Conservation (phyloP, 2,888 invertebrate species). For the Tetheella fluctuosa region DNA sequence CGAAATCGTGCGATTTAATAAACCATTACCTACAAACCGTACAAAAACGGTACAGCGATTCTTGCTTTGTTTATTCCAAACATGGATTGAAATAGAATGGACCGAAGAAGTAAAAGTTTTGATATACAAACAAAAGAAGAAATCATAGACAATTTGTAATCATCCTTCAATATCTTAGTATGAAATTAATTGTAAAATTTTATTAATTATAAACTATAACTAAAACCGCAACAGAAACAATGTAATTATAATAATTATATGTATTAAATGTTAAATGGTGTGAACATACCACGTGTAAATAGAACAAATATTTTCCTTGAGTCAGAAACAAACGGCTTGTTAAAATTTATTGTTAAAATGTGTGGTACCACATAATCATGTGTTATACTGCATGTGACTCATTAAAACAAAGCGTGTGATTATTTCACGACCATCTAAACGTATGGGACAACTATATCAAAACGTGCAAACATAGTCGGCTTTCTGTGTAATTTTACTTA, state of each 20-base stretch:
- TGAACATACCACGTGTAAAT: neutral
- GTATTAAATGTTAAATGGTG: neutral
- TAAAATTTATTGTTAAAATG: conserved; percentile 30
- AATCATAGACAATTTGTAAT: neutral
- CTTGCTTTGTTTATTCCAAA: neutral
- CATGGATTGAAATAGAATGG: neutral
- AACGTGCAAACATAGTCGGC: no score
- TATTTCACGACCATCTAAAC: neutral
- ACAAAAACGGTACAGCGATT: neutral
- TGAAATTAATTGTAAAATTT: no score
- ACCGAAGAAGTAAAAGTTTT: neutral
- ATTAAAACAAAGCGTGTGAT: conserved; percentile 25
- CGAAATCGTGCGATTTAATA: neutral
- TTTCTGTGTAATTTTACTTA: no score
- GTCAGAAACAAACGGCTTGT: conserved; percentile 20
- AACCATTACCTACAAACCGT: neutral
- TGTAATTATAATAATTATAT: conserved; percentile 16
- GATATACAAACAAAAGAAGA: neutral
- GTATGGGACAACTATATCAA: no score
- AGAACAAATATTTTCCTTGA: neutral
- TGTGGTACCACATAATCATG: conserved; percentile 20
- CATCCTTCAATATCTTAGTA: no score
- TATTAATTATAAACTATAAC: no score
- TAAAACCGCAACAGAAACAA: conserved; percentile 14
- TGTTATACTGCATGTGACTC: conserved; percentile 30